Evolutionary conservation across 2,888 invertebrate species (phyloP).

Genomic region (Therioaphis trifolii): DNA sequence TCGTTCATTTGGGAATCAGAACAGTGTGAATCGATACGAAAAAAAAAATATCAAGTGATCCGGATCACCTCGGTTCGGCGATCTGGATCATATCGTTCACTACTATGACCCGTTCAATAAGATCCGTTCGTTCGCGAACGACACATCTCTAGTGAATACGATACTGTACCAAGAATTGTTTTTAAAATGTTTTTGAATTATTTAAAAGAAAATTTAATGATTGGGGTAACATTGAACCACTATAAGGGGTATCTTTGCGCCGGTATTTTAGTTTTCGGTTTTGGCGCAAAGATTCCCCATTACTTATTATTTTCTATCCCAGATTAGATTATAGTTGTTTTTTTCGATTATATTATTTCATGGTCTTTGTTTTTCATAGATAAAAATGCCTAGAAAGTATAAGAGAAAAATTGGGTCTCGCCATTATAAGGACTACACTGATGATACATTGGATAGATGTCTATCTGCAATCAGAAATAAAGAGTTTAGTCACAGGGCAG

Average conservation of each 20-base stretch:
- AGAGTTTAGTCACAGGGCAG: too few species aligned
- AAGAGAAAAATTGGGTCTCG: conserved; percentile 2
- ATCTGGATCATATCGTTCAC: too few species aligned
- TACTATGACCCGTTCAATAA: too few species aligned
- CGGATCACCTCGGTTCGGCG: too few species aligned
- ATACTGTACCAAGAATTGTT: conserved; percentile 22
- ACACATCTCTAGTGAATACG: too few species aligned
- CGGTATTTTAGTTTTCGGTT: conserved; percentile 1
- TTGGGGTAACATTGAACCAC: not conserved
- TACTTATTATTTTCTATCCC: not conserved
- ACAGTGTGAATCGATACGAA: too few species aligned
- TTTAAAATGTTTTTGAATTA: conserved; percentile 9
- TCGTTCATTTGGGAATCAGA: too few species aligned
- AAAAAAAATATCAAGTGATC: too few species aligned
- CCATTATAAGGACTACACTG: not conserved
- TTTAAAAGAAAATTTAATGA: conserved; percentile 34
- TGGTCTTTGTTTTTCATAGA: conserved; percentile 9
- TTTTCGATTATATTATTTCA: not conserved
- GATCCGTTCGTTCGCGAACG: too few species aligned
- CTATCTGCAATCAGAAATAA: not conserved
- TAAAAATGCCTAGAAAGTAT: not conserved
- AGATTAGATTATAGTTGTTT: conserved; percentile 27
- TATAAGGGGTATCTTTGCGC: conserved; percentile 28
- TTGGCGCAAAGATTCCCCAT: too few species aligned
- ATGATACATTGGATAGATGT: not conserved